Evolutionary conservation across 2,888 invertebrate genomes (phyloP).

Genomic region (Eustalomyia histrio): DNA sequence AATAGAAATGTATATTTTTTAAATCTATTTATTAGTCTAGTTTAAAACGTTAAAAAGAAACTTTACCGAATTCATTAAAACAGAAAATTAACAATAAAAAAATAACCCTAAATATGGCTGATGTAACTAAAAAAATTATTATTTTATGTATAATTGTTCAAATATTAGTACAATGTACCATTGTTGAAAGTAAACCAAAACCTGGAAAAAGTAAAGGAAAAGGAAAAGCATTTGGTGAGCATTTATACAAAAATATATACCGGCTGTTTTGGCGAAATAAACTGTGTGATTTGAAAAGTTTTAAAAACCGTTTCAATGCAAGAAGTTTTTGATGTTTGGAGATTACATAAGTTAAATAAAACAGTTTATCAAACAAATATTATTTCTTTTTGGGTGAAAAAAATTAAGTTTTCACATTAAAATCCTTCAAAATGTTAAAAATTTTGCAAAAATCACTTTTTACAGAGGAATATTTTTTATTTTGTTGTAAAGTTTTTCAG

Average conservation of each 20-base stretch:
- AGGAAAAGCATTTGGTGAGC: conserved; percentile 26
- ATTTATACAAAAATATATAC: not conserved
- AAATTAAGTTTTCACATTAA: no score
- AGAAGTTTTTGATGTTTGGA: no score
- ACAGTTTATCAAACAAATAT: no score
- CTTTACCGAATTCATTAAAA: not conserved
- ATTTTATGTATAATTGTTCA: conserved; percentile 20
- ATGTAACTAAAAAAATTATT: not conserved
- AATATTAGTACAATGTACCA: conserved; percentile 7
- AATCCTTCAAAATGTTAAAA: no score
- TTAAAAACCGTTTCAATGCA: no score
- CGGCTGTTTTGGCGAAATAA: no score
- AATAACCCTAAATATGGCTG: not conserved
- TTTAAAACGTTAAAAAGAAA: not conserved
- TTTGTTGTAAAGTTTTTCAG: no score
- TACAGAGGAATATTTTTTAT: no score
- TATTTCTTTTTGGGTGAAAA: no score
- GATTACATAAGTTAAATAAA: no score
- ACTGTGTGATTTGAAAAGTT: no score
- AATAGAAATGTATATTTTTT: not conserved
- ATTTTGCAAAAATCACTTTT: no score
- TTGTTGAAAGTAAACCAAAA: not conserved
- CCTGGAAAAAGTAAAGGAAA: conserved; percentile 7
- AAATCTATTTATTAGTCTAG: conserved; percentile 1
- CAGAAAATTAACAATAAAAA: not conserved